Percentiles rank a stretch among this genome's conserved stretches.
Conservation (phyloP, 1,140 invertebrate species). For the Drosophila micromelanica region DNA sequence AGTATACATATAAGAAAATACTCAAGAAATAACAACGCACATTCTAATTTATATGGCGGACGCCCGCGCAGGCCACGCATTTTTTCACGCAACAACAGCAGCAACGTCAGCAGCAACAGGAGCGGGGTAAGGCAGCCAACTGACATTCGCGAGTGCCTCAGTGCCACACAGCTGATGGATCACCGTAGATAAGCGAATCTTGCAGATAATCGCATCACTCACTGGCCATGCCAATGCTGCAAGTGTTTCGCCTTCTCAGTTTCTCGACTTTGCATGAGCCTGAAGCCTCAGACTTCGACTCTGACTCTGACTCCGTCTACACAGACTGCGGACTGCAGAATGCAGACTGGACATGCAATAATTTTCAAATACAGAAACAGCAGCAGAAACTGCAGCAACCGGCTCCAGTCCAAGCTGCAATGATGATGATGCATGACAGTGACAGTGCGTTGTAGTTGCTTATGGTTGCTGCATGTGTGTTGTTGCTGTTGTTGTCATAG, state of each 20-base stretch:
- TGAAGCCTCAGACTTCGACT: slow-evolving; percentile 17
- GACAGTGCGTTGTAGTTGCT: slow-evolving; percentile 75
- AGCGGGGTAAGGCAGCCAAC: slow-evolving; percentile 8
- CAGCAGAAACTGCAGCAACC: slow-evolving; percentile 34
- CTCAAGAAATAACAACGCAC: slow-evolving; percentile 49
- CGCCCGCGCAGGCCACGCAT: slow-evolving; percentile 75
- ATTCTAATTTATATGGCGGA: slow-evolving; percentile 80
- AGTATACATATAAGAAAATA: slow-evolving; percentile 27
- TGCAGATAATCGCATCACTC: slow-evolving; percentile 84
- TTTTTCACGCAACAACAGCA: slow-evolving; percentile 58
- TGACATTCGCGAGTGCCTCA: slow-evolving; percentile 47
- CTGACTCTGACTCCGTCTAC: slow-evolving; percentile 31
- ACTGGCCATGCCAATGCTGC: slow-evolving; percentile 64
- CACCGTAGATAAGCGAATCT: slow-evolving; percentile 84
- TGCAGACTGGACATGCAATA: slow-evolving; percentile 72
- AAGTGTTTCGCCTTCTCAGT: slow-evolving; percentile 61
- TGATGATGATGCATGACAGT: slow-evolving; percentile 80
- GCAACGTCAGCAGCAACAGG: slow-evolving; percentile 9
- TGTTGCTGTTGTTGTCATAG: slow-evolving; percentile 47
- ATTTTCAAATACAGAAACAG: slow-evolving; percentile 68
- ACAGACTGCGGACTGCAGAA: slow-evolving; percentile 22
- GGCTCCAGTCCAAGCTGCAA: slow-evolving; percentile 40
- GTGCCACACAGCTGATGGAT: slow-evolving; percentile 73
- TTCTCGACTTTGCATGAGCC: slow-evolving; percentile 55
- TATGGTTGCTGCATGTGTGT: slow-evolving; percentile 32